Evolutionary conservation across 2,113 vertebrate genomes (phyloP), one percentile per base, ranked within the genome.

Genomic region (Lampris incognitus): DNA sequence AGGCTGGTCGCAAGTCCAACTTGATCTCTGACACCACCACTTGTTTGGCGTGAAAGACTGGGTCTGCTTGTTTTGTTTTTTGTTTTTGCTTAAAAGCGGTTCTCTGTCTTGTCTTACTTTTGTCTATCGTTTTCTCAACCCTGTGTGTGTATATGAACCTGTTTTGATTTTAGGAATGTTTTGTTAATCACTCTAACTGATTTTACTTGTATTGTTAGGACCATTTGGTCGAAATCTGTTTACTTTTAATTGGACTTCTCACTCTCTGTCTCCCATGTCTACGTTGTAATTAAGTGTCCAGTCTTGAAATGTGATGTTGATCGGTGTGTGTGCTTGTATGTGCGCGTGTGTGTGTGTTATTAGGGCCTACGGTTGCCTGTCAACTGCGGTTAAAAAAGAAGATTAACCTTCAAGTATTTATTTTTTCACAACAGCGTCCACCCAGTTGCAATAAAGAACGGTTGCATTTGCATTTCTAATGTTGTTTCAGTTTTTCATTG

Each of bases 41-140:
- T 4, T 0, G 79, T 59, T 44, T 48, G 6, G 46, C 10, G 8
- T 82, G 78, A 69, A 71, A 66, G 85, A 9, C 77, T 75, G 13
- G 79, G 75, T 62, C 24, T 24, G 24, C 24, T 24, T 24, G 24
- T 24, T 24, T 24, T 11, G 5, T 9, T 64, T 48, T 83, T 83
- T 61, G 72, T 73, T 64, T 61, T 79, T 37, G 60, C 63, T 13
- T 38, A 50, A 51, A 72, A 86, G 50, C 0, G 68, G 40, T 90
- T 90, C 85, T 87, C 49, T 77, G 86, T 91, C 76, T 51, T 0
- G 88, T 92, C 79, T 3, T 10, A 1, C 9, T 63, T 10, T 56
- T 89, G 84, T 74, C 42, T 7, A 85, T 92, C 77, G 0, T 36
- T 6, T 40, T 69, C 73, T 48, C 7, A 2, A 39, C 42, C 57